These are phyloP conservation scores for Melanotaenia nigrans DNA, from an alignment of 2,797 vertebrate genomes.

Conservation along the genomic window DNA sequence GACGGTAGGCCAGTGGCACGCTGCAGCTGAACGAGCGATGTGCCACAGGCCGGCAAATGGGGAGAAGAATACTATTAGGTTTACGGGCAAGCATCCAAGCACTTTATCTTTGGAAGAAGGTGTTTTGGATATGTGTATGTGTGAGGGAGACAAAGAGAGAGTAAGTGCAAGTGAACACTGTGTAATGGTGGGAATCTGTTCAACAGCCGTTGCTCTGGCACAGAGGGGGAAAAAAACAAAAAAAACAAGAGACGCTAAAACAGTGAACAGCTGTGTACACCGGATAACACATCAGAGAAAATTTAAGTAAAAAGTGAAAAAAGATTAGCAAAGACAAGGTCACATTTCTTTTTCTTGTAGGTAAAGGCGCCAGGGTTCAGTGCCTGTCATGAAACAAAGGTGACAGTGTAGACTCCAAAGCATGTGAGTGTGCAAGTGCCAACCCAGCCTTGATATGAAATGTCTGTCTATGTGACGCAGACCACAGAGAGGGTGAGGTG, in stretches of 20 bases:
- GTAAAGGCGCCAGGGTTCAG: constrained; percentile 34
- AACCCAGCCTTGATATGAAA: constrained; percentile 48
- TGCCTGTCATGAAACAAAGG: constrained; percentile 50
- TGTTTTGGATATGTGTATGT: constrained; percentile 73
- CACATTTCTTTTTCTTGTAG: constrained; percentile 51
- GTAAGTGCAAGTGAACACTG: constrained; percentile 72
- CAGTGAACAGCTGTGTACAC: constrained; percentile 66
- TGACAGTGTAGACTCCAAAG: constrained; percentile 49
- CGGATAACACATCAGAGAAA: constrained; percentile 49
- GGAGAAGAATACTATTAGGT: constrained; percentile 70
- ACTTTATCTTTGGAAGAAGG: constrained; percentile 78
- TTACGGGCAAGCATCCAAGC: constrained; percentile 68
- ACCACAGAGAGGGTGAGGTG: constrained; percentile 23
- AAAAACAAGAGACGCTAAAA: constrained; percentile 66
- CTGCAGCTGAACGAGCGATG: constrained; percentile 70
- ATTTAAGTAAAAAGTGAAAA: constrained; percentile 36
- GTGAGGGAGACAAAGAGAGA: constrained; percentile 69
- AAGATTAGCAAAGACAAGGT: constrained; percentile 42
- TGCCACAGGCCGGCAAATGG: constrained; percentile 74
- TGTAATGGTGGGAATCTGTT: constrained; percentile 80
- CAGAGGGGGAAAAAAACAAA: constrained; percentile 63
- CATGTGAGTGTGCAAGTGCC: constrained; percentile 18
- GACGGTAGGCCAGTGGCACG: constrained; percentile 75
- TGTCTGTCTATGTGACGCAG: constrained; percentile 52
- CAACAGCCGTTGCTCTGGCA: constrained; percentile 76